Evolutionary conservation across 2,888 invertebrate species (phyloP).

Genomic region (Cylloceria caligata): DNA sequence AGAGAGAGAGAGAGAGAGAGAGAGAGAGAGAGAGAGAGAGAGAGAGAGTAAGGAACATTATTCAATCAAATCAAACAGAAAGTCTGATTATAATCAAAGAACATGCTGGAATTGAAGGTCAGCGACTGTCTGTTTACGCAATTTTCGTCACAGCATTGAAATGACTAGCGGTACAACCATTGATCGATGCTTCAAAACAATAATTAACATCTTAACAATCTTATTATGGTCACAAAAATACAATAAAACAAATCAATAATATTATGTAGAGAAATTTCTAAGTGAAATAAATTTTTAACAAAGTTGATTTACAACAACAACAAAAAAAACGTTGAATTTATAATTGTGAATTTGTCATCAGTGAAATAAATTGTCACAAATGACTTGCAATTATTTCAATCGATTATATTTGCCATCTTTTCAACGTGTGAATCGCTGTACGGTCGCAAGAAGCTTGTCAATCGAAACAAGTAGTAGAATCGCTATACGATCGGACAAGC

Average conservation of each 20-base stretch:
- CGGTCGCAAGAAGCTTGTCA: too few species aligned
- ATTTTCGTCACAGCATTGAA: not conserved
- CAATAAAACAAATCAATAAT: not conserved
- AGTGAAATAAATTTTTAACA: too few species aligned
- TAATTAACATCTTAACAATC: not conserved
- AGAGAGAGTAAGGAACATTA: conserved; percentile 15
- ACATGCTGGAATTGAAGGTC: conserved; percentile 58
- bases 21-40: too few species aligned
- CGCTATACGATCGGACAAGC: conserved; percentile 16
- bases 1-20: too few species aligned
- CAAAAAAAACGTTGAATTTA: not conserved
- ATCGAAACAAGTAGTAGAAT: conserved; percentile 27
- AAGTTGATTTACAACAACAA: too few species aligned
- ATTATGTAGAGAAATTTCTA: not conserved
- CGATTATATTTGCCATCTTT: too few species aligned
- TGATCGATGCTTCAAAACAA: not conserved
- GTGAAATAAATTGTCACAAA: not conserved
- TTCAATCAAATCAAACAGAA: conserved; percentile 60
- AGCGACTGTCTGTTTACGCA: conserved; percentile 36
- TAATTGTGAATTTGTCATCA: not conserved
- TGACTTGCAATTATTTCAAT: not conserved
- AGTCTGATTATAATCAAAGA: conserved; percentile 65
- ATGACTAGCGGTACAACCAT: not conserved
- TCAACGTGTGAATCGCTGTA: too few species aligned
- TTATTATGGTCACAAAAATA: not conserved